phyloP scores from a whole-genome alignment of 2,797 vertebrate species.

The Anguilla pacifica region DNA sequence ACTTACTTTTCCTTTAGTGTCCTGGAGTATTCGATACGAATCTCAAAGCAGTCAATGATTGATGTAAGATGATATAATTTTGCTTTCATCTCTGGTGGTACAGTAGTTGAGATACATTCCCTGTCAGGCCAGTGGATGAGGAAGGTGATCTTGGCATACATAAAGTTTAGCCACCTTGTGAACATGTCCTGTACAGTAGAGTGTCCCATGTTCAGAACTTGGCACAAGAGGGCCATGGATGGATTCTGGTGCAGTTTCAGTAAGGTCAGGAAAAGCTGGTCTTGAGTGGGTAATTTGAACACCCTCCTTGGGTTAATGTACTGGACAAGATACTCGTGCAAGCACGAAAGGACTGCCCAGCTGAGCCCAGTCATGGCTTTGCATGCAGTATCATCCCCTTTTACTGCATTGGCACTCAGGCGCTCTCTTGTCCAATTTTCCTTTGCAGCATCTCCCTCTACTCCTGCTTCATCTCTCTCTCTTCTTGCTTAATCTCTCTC shows the following conservation, averaged over 20 bases:
- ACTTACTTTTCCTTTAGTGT: constrained; percentile 12
- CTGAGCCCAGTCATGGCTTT: neutral
- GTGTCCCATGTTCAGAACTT: neutral
- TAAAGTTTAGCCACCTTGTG: neutral
- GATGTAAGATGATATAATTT: neutral
- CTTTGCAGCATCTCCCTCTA: neutral
- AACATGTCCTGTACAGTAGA: neutral
- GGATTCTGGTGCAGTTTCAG: neutral
- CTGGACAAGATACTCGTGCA: neutral
- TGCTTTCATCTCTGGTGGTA: constrained; percentile 4
- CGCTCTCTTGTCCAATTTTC: neutral
- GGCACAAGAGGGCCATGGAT: neutral
- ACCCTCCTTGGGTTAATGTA: neutral
- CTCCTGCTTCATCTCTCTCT: neutral
- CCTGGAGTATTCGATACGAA: neutral
- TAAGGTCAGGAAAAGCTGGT: neutral
- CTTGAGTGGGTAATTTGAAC: neutral
- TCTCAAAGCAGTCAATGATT: constrained; percentile 24
- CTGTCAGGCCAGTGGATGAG: neutral
- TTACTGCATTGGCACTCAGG: neutral
- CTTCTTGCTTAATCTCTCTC: neutral
- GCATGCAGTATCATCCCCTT: neutral
- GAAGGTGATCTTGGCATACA: neutral
- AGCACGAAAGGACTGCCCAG: neutral
- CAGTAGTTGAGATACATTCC: constrained; percentile 5